phyloP scores from a whole-genome alignment of 2,888 invertebrate species.

The Coelogynopora nodosa region DNA sequence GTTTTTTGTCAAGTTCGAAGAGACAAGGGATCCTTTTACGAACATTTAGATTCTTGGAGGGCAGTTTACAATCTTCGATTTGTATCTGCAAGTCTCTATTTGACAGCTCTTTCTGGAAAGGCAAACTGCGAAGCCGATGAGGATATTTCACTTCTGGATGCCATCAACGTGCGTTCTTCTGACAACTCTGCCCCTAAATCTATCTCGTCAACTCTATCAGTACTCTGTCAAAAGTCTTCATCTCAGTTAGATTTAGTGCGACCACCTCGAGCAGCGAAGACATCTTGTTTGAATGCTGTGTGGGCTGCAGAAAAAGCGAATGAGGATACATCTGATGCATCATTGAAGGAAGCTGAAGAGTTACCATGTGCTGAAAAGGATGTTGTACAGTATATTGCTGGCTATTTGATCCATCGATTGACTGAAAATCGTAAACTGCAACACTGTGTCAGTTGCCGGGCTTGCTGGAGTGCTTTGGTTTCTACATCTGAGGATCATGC shows the following conservation, averaged over 20 bases:
- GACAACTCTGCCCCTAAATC: neutral
- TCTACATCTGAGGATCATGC: neutral
- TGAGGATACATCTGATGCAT: neutral
- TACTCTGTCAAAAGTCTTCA: neutral
- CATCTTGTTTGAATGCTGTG: neutral
- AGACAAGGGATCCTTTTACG: neutral
- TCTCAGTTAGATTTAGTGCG: neutral
- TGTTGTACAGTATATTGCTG: neutral
- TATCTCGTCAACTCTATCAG: neutral
- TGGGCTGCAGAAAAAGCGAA: neutral
- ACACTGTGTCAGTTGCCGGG: no score
- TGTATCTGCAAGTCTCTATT: neutral
- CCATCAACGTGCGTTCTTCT: neutral
- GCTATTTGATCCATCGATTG: neutral
- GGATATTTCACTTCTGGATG: neutral
- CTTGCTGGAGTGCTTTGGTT: no score
- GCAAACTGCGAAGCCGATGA: neutral
- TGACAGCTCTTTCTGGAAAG: neutral
- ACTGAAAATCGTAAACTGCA: neutral
- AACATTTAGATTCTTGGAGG: neutral
- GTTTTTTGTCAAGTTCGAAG: neutral
- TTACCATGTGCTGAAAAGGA: neutral
- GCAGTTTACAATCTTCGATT: neutral
- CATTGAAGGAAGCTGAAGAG: neutral
- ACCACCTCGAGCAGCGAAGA: neutral